Percentiles rank a stretch among this genome's conserved stretches.
Conservation (phyloP, 2,888 invertebrate species). For the Drosophila tripunctata region DNA sequence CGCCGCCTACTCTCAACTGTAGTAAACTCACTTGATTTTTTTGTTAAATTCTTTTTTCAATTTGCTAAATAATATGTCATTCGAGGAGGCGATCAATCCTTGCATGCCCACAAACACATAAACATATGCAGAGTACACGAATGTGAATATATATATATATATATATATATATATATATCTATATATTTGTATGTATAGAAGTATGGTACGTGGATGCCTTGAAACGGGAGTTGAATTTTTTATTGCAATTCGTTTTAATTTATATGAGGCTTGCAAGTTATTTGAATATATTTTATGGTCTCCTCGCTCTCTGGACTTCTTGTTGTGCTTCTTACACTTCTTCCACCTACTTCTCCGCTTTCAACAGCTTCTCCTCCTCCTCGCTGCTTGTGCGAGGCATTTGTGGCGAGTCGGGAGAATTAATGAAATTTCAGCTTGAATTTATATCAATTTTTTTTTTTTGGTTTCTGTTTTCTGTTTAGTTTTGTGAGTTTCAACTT, state of each 20-base stretch:
- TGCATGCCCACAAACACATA: conserved; percentile 18
- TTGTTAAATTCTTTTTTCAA: conserved; percentile 45
- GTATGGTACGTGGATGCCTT: conserved; percentile 24
- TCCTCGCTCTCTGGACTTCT: conserved; percentile 24
- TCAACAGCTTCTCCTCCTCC: background rate
- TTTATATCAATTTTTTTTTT: conserved; percentile 52
- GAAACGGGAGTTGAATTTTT: conserved; percentile 76
- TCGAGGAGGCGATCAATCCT: conserved; percentile 74
- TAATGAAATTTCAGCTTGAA: conserved; percentile 57
- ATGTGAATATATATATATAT: background rate
- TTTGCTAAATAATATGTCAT: conserved; percentile 78
- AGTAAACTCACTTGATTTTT: background rate
- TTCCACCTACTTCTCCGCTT: background rate
- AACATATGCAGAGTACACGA: too few relatives aligned
- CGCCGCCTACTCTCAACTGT: background rate
- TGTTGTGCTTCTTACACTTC: background rate
- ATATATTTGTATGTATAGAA: background rate
- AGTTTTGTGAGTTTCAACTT: conserved; percentile 5
- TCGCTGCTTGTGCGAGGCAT: background rate
- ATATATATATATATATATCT: background rate
- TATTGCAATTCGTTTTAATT: conserved; percentile 73
- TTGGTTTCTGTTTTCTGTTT: background rate
- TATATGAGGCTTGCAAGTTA: conserved; percentile 52
- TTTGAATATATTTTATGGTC: conserved; percentile 60
- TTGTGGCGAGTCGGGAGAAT: conserved; percentile 38